phyloP scores from a whole-genome alignment of 2,797 vertebrate species.

The Mus minutoides region DNA sequence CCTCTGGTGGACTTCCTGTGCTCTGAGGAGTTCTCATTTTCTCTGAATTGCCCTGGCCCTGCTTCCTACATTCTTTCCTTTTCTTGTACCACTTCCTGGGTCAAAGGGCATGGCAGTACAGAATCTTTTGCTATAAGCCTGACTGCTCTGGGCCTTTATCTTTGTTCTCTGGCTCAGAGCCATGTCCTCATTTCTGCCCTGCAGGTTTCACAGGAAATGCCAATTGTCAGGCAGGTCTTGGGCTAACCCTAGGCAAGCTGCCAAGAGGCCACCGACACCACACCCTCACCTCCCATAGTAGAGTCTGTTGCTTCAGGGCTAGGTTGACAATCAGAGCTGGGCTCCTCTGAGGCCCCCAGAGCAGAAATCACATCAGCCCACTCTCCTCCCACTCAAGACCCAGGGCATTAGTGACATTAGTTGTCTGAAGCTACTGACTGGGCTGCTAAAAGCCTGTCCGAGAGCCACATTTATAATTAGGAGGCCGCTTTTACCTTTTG shows the following conservation, averaged over 20 bases:
- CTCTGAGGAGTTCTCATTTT: neutral
- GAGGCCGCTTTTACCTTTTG: neutral
- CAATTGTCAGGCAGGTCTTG: neutral
- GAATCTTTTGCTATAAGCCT: neutral
- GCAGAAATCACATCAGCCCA: neutral
- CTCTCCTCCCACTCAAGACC: neutral
- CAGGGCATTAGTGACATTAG: neutral
- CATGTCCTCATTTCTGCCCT: constrained; percentile 5
- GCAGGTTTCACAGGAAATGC: neutral
- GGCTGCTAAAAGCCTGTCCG: constrained; percentile 44
- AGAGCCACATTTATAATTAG: neutral
- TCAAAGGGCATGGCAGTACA: constrained; percentile 11
- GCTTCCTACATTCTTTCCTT: neutral
- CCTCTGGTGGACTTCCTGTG: neutral
- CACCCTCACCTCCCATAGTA: neutral
- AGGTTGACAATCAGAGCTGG: neutral
- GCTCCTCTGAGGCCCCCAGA: neutral
- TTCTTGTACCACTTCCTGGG: constrained; percentile 56
- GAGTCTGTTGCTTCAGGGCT: neutral
- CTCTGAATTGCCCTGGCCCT: neutral
- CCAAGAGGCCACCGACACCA: neutral
- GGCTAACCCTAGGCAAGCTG: neutral
- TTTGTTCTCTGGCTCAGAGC: neutral
- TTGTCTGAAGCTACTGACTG: constrained; percentile 1
- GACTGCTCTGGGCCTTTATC: constrained; percentile 39